phyloP scores from a whole-genome alignment of 2,797 vertebrate species.

The Alcedo atthis region DNA sequence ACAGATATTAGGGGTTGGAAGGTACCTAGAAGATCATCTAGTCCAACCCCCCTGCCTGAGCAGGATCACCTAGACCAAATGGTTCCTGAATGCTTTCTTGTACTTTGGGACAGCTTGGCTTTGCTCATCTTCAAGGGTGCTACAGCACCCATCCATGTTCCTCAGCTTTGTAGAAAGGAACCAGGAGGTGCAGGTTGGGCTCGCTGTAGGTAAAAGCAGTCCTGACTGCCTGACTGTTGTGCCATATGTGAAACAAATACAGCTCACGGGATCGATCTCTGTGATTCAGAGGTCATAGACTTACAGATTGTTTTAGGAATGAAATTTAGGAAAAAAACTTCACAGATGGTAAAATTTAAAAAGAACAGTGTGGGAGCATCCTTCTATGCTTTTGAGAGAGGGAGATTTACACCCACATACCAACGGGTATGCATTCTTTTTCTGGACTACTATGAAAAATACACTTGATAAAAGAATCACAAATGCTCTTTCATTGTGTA shows the following conservation, averaged over 20 bases:
- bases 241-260: neutral
- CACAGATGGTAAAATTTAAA: constrained; percentile 4
- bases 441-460: constrained; percentile 17
- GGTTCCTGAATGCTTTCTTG: neutral
- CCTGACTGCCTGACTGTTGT: neutral
- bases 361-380: constrained; percentile 37
- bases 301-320: neutral
- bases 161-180: neutral
- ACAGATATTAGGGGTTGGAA: too few species aligned
- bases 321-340: neutral
- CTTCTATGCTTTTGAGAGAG: neutral
- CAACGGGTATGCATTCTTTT: constrained; percentile 16
- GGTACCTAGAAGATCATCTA: too few species aligned
- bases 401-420: constrained; percentile 17
- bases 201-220: neutral
- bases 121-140: neutral
- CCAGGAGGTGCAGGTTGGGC: neutral
- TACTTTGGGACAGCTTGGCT: neutral
- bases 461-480: neutral
- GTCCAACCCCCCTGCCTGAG: too few species aligned
- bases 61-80: too few species aligned
- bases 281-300: neutral
- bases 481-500: neutral
- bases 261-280: neutral
- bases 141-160: neutral